Base-by-base conservation (phyloP, 2,797 vertebrate species). In the Urophycis tenuis region DNA sequence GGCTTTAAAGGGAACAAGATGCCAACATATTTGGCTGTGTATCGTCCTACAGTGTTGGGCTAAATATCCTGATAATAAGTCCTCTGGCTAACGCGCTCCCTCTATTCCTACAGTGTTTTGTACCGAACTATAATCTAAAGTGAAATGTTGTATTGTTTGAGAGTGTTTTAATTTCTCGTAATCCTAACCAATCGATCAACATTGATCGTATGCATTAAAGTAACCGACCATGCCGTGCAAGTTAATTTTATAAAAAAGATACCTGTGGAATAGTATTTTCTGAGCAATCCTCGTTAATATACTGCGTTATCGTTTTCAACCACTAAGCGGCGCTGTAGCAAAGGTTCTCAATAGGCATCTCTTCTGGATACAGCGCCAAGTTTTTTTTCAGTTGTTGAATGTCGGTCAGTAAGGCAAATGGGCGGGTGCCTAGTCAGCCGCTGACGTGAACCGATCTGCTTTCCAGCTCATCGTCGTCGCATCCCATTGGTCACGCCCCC, bases 401-500 rank as follows among this genome's bases (percentile, higher is more conserved):
- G 80, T 93, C 89, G 90, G 91, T 92, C 91, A 93, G 90, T 92
- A 92, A 90, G 91, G 80, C 90, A 89, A 84, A 76, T 77, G 81
- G 91, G 91, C 86, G 90, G 89, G 79, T 41, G 22, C 64, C 19
- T 78, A 67, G 0, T 12, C 31, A 49, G 33, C 83, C 79, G 80
- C 78, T 85, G 41, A 83, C 64, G 76, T 60, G 17, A 25, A 35
- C 12, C 5, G n/a, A 73, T 78, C 34, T 32, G 32, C 36, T 71
- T 80, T 30, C 76, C 74, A 78, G 64, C 75, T 17, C 75, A 39
- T 49, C 67, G 33, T 76, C 49, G 6, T 22, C 29, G 25, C 53
- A 78, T 81, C 29, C 72, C 75, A 93, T 92, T 92, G 92, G 92
- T 91, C 91, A 91, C 92, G 79, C 92, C 92, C 91, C 87, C 87